Conservation (phyloP, 2,113 vertebrate species). For the Sorex fumeus region DNA sequence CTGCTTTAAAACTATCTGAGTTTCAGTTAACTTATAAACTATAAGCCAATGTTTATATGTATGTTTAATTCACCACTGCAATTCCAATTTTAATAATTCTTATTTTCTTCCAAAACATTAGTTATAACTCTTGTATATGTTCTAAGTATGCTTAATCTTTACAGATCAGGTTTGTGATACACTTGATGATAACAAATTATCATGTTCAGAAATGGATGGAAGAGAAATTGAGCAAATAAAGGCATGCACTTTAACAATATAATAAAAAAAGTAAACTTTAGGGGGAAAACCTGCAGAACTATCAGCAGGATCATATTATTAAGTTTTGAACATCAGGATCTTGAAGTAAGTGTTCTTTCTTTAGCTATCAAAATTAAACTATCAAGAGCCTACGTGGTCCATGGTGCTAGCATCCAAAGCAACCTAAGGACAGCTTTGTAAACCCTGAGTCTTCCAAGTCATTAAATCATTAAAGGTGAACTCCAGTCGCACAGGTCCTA, state of each 20-base stretch:
- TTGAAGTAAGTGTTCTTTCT: constrained; percentile 11
- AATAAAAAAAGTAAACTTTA: background rate
- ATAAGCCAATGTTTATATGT: no score
- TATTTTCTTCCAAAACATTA: background rate
- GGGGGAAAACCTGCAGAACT: background rate
- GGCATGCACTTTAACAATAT: background rate
- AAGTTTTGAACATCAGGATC: background rate
- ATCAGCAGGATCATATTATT: background rate
- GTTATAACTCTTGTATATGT: background rate
- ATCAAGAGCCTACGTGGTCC: background rate
- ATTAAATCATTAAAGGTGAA: no score
- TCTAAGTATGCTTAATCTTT: background rate
- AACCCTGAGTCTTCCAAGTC: background rate
- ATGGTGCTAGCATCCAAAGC: background rate
- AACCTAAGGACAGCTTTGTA: background rate
- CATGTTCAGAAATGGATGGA: background rate
- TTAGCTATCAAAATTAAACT: no score
- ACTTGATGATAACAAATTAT: background rate
- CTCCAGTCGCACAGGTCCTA: background rate
- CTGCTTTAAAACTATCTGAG: no score
- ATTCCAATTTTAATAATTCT: no score
- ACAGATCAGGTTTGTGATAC: background rate
- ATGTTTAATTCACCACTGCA: no score
- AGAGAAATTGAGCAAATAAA: constrained; percentile 34
- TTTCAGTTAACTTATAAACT: no score